Conservation (phyloP, 1,140 invertebrate genomes). For the Anagrus nilaparvatae region DNA sequence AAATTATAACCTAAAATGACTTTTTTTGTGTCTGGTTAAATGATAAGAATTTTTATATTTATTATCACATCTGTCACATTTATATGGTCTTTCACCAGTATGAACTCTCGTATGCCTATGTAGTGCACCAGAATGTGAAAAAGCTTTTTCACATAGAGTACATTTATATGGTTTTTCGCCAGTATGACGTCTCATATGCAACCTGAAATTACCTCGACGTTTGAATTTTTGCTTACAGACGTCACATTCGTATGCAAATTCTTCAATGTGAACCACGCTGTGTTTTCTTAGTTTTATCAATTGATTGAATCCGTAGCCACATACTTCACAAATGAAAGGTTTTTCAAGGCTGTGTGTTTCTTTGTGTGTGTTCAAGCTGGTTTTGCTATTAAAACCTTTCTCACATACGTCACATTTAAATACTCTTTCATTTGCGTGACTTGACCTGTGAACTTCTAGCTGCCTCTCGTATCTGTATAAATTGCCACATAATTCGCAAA, state of each 20-base stretch:
- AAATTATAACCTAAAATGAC: too few relatives aligned
- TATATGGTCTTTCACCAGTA: too few relatives aligned
- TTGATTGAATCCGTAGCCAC: slow-evolving; percentile 48
- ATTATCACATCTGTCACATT: too few relatives aligned
- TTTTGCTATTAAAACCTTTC: slow-evolving; percentile 33
- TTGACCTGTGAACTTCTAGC: slow-evolving; percentile 28
- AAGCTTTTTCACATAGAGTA: slow-evolving; percentile 5
- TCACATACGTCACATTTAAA: slow-evolving; percentile 27
- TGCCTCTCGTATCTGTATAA: too few relatives aligned
- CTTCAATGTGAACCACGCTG: slow-evolving; percentile 52
- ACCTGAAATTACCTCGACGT: slow-evolving; percentile 12
- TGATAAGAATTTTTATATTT: too few relatives aligned
- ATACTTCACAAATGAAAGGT: slow-evolving; percentile 64
- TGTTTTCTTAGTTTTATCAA: slow-evolving; percentile 40
- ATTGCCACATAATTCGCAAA: too few relatives aligned
- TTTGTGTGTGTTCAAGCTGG: slow-evolving; percentile 30
- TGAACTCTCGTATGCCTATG: slow-evolving; percentile 13
- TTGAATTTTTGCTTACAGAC: slow-evolving; percentile 62
- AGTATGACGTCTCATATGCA: slow-evolving; percentile 11
- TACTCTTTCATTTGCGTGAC: slow-evolving; percentile 31
- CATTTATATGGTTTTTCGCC: slow-evolving; percentile 14
- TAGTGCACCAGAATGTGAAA: slow-evolving; percentile 13
- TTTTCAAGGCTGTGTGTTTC: slow-evolving; percentile 54
- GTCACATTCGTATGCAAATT: slow-evolving; percentile 64
- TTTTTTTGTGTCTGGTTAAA: too few relatives aligned